These are phyloP conservation scores for Delia radicum DNA, from an alignment of 1,140 invertebrate genomes.

Conservation along the genomic window DNA sequence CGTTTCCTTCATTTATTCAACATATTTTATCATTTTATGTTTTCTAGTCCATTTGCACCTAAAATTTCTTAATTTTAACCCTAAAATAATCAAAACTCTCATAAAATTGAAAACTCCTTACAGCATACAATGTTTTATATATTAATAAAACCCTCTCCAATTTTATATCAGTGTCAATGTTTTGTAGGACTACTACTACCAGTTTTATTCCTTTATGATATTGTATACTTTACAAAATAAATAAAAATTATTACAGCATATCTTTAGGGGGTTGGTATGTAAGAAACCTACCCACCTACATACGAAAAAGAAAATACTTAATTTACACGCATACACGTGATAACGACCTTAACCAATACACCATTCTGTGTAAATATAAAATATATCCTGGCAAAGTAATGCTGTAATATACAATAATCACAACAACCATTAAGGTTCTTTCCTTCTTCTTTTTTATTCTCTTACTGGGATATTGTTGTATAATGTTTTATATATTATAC, in stretches of 20 bases:
- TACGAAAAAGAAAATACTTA: neutral
- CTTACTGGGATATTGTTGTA: neutral
- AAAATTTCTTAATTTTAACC: no score
- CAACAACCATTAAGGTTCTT: neutral
- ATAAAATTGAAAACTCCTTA: neutral
- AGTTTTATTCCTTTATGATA: neutral
- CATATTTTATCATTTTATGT: no score
- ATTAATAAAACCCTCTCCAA: neutral
- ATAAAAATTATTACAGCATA: neutral
- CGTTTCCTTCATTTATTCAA: no score
- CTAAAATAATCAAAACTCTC: no score
- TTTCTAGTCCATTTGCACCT: no score
- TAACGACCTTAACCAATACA: slow-evolving; percentile 6
- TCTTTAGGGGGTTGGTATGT: neutral
- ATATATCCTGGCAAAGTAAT: neutral
- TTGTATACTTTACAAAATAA: neutral
- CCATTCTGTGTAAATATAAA: neutral
- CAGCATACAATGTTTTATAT: neutral
- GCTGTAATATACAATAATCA: neutral
- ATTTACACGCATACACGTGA: slow-evolving; percentile 16
- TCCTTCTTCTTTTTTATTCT: neutral
- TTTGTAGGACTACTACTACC: no score
- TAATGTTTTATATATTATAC: neutral
- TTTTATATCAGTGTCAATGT: no score
- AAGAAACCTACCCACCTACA: neutral